phyloP scores from a whole-genome alignment of 2,113 vertebrate genomes.

The Poeciliopsis prolifica region DNA sequence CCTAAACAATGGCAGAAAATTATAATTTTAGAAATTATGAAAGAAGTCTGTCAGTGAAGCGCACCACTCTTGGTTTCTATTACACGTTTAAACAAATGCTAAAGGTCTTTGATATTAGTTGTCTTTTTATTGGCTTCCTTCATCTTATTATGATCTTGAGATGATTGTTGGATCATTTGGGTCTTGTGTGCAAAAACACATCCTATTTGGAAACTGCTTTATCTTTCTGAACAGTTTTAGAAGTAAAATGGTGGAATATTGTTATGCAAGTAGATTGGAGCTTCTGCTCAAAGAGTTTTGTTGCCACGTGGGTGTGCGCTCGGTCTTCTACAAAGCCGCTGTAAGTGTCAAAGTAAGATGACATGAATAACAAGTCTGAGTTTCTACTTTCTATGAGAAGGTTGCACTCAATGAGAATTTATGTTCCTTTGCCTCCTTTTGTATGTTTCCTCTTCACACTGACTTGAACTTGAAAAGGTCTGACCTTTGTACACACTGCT shows the following conservation, averaged over 20 bases:
- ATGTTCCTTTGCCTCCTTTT: background rate
- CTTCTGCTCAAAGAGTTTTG: background rate
- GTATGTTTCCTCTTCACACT: constrained; percentile 6
- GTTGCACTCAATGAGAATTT: background rate
- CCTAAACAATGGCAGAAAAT: too few relatives aligned
- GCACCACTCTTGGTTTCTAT: too few relatives aligned
- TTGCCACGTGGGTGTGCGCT: background rate
- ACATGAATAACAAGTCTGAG: background rate
- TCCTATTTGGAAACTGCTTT: too few relatives aligned
- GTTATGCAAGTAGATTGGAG: background rate
- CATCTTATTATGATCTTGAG: too few relatives aligned
- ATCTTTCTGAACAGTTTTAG: too few relatives aligned
- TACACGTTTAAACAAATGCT: too few relatives aligned
- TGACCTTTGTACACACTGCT: constrained; percentile 35
- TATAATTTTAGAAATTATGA: too few relatives aligned
- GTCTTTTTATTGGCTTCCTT: too few relatives aligned
- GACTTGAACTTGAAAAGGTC: constrained; percentile 30
- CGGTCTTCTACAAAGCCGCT: too few relatives aligned
- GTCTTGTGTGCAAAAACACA: background rate
- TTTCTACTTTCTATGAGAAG: background rate
- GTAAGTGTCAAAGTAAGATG: background rate
- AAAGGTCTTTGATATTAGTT: too few relatives aligned
- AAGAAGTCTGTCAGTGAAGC: too few relatives aligned
- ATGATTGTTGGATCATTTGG: background rate
- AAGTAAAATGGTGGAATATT: background rate